These are phyloP conservation scores for Chinchilla lanigera DNA, from an alignment of 2,113 vertebrate species.

Conservation along the genomic window DNA sequence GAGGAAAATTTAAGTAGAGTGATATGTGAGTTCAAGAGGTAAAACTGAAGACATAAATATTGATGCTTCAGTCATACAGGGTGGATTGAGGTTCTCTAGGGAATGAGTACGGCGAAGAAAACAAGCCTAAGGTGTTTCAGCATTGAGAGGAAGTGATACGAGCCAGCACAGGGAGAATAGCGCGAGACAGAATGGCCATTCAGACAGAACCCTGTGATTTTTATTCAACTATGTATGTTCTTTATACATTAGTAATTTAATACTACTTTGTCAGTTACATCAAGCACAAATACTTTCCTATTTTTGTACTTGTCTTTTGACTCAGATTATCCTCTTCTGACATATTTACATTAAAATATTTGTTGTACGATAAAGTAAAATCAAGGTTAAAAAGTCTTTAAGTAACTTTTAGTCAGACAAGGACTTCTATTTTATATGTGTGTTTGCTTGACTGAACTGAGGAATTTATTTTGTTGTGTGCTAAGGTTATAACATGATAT, in stretches of 20 bases:
- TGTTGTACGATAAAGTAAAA: background rate
- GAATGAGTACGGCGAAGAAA: background rate
- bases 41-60: background rate
- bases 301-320: slow-evolving; percentile 20
- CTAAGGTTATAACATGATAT: background rate
- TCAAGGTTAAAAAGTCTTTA: background rate
- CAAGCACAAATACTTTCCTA: background rate
- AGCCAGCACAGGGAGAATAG: background rate
- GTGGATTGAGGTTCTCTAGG: background rate
- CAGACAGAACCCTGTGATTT: background rate
- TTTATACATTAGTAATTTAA: background rate
- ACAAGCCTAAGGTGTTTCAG: background rate
- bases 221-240: background rate
- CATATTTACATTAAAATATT: slow-evolving; percentile 7
- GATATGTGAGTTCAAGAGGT: background rate
- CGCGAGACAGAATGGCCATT: background rate
- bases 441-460: background rate
- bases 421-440: background rate
- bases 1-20: background rate
- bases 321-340: slow-evolving; percentile 5
- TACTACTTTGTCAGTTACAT: background rate
- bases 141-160: background rate
- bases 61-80: background rate
- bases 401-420: background rate
- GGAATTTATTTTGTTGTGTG: background rate